phyloP scores from a whole-genome alignment of 1,140 invertebrate genomes.

The Lasioglossum baleicum region DNA sequence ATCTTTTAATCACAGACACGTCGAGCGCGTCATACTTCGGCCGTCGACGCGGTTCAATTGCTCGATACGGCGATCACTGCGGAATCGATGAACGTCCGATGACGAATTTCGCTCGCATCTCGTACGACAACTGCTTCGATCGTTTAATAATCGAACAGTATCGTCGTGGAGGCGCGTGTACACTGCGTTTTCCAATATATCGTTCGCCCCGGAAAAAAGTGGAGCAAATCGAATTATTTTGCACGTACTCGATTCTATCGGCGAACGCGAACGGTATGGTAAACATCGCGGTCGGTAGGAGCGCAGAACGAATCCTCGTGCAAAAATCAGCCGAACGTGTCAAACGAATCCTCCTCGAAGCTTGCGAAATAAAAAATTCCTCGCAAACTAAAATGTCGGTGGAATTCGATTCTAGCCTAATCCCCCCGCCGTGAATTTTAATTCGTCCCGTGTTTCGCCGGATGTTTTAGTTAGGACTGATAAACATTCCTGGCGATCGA shows the following conservation, averaged over 20 bases:
- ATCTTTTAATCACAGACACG: constrained; percentile 53
- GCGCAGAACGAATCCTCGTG: neutral
- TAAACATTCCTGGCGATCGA: neutral
- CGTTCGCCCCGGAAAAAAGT: neutral
- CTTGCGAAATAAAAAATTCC: neutral
- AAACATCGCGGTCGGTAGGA: neutral
- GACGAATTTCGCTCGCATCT: constrained; percentile 24
- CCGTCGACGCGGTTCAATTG: constrained; percentile 55
- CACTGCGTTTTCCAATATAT: no score
- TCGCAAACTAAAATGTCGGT: neutral
- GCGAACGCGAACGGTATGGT: neutral
- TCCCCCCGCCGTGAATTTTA: neutral
- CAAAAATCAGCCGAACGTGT: neutral
- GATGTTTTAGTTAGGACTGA: neutral
- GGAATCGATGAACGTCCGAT: constrained; percentile 51
- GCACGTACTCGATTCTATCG: constrained; percentile 1
- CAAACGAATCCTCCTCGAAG: neutral
- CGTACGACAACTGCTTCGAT: constrained; percentile 11
- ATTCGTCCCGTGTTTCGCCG: neutral
- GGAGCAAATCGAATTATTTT: constrained; percentile 18
- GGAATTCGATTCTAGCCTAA: neutral
- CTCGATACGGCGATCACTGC: constrained; percentile 37
- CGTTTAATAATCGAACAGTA: neutral
- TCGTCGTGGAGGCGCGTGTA: neutral
- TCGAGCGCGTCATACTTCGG: constrained; percentile 48